A percentile compares a stretch with the other conserved stretches of the same genome.
Conservation (phyloP, 1,140 invertebrate genomes). For the Diprion similis region DNA sequence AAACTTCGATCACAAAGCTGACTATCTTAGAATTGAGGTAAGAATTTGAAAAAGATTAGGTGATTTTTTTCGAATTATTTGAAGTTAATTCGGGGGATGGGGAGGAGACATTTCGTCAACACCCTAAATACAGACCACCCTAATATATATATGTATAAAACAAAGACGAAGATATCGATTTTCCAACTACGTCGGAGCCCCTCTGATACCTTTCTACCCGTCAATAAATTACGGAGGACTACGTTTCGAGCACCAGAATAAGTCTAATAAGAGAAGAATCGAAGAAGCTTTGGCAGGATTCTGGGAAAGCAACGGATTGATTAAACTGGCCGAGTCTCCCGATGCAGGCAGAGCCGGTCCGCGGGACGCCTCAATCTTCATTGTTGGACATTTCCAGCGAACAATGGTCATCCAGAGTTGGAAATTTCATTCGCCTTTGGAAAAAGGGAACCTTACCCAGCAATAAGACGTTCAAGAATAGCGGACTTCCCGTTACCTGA, state of each 20-base stretch:
- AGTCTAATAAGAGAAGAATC: neutral
- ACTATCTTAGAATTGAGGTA: too few relatives aligned
- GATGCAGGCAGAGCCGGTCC: neutral
- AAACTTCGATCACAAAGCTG: too few relatives aligned
- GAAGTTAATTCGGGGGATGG: too few relatives aligned
- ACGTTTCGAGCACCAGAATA: neutral
- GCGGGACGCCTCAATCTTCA: neutral
- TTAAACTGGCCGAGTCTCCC: neutral
- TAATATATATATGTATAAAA: too few relatives aligned
- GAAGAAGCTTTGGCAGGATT: neutral
- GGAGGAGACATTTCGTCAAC: too few relatives aligned
- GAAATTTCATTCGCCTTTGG: neutral
- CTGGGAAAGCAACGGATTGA: neutral
- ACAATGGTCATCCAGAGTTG: conserved; percentile 1
- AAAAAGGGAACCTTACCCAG: neutral
- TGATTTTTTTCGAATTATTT: too few relatives aligned
- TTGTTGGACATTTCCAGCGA: neutral
- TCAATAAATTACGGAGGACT: neutral
- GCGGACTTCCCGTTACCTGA: neutral
- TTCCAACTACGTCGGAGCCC: too few relatives aligned
- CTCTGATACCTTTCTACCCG: too few relatives aligned
- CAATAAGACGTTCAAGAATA: neutral
- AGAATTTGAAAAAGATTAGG: too few relatives aligned
- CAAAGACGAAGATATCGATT: too few relatives aligned
- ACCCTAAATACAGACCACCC: too few relatives aligned